Evolutionary conservation across 2,888 invertebrate species (phyloP).

Genomic region (Dryobota labecula): DNA sequence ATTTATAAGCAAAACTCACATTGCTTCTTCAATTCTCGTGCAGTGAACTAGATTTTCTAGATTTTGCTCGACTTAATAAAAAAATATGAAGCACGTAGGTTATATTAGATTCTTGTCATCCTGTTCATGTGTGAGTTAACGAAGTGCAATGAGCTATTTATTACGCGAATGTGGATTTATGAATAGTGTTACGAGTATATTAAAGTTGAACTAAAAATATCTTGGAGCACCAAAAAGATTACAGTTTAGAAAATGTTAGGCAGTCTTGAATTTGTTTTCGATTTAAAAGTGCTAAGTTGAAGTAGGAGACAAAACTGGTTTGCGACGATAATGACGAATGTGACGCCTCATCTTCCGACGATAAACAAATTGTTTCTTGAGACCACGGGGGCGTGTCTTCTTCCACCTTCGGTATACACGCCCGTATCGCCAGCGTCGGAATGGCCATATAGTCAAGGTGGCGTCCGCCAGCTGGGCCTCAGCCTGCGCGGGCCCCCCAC

Average conservation of each 20-base stretch:
- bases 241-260: neutral
- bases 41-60: constrained; percentile 53
- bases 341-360: no score
- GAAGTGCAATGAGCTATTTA: constrained; percentile 41
- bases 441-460: no score
- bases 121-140: constrained; percentile 3
- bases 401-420: no score
- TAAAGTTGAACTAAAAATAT: neutral
- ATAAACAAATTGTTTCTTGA: no score
- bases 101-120: constrained; percentile 46
- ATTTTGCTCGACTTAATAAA: constrained; percentile 48
- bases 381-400: no score
- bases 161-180: neutral
- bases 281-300: neutral
- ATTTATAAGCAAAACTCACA: constrained; percentile 36
- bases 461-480: no score
- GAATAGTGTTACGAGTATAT: constrained; percentile 18
- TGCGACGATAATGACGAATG: no score
- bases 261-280: neutral
- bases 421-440: no score
- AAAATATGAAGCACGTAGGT: constrained; percentile 39
- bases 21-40: constrained; percentile 50
- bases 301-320: no score
- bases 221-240: no score
- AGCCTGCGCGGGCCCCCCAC: no score